Evolutionary conservation across 2,113 vertebrate species (phyloP).

Genomic region (Peromyscus maniculatus): DNA sequence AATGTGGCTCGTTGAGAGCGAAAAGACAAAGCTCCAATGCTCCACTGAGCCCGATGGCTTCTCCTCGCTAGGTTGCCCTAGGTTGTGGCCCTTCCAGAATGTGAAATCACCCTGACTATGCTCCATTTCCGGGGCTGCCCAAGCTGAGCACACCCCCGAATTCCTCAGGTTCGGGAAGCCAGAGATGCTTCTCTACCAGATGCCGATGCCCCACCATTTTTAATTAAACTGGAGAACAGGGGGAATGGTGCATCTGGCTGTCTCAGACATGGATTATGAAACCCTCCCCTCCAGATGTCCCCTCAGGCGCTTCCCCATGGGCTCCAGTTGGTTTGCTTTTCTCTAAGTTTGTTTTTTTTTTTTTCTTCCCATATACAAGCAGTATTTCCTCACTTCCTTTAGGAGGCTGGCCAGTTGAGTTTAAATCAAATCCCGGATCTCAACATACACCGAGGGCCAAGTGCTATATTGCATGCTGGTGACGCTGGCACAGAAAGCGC

Average conservation of each 20-base stretch:
- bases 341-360: background rate
- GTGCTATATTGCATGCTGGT: background rate
- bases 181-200: background rate
- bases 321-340: background rate
- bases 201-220: background rate
- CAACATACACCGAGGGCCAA: background rate
- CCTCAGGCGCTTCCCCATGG: background rate
- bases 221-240: slow-evolving; percentile 53
- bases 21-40: background rate
- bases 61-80: too few relatives aligned
- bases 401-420: background rate
- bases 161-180: background rate
- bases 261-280: slow-evolving; percentile 34
- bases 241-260: background rate
- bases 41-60: rapidly evolving
- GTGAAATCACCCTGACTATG: rapidly evolving
- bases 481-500: background rate
- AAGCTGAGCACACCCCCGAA: rapidly evolving
- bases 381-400: background rate
- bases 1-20: background rate
- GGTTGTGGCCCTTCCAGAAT: background rate
- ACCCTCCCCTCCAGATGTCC: slow-evolving; percentile 51
- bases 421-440: background rate
- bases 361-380: background rate
- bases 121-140: rapidly evolving